Conservation (phyloP, 2,113 vertebrate species). For the Vicugna pacos region DNA sequence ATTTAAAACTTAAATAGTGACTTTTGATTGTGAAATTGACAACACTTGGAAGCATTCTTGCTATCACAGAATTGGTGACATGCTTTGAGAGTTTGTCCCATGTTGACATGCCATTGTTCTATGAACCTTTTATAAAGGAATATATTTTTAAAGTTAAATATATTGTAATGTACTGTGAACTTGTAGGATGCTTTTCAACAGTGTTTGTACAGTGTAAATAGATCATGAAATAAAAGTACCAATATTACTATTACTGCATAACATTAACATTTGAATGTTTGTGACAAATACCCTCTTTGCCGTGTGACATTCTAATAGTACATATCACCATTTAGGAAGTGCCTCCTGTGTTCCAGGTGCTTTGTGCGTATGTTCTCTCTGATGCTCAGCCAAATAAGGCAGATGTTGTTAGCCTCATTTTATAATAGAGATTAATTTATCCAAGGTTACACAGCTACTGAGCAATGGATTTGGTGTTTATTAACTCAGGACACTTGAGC, state of each 20-base stretch:
- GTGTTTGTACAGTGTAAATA: constrained; percentile 85
- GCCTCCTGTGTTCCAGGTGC: not conserved
- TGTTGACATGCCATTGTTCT: constrained; percentile 81
- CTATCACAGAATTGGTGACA: constrained; percentile 76
- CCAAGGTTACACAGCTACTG: not conserved
- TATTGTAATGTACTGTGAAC: constrained; percentile 83
- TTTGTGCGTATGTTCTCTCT: constrained; percentile 40
- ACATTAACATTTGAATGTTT: constrained; percentile 63
- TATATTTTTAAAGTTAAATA: constrained; percentile 82
- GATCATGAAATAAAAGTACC: constrained; percentile 87
- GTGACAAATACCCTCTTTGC: constrained; percentile 27
- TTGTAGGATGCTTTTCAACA: constrained; percentile 83
- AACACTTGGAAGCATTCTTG: constrained; percentile 78
- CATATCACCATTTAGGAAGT: not conserved
- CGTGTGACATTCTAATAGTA: constrained; percentile 33
- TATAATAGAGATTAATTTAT: constrained; percentile 21
- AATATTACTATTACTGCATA: constrained; percentile 34
- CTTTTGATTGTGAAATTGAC: constrained; percentile 79
- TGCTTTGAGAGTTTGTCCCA: constrained; percentile 75
- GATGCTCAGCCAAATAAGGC: not conserved
- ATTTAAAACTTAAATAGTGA: constrained; percentile 73
- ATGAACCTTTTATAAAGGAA: constrained; percentile 89
- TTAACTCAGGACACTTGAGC: constrained; percentile 26
- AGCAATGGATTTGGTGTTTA: constrained; percentile 3
- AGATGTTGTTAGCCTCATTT: not conserved